Evolutionary conservation across 2,888 invertebrate genomes (phyloP), one percentile per base, ranked within the genome.

Genomic region (Rhaphigaster nebulosa): DNA sequence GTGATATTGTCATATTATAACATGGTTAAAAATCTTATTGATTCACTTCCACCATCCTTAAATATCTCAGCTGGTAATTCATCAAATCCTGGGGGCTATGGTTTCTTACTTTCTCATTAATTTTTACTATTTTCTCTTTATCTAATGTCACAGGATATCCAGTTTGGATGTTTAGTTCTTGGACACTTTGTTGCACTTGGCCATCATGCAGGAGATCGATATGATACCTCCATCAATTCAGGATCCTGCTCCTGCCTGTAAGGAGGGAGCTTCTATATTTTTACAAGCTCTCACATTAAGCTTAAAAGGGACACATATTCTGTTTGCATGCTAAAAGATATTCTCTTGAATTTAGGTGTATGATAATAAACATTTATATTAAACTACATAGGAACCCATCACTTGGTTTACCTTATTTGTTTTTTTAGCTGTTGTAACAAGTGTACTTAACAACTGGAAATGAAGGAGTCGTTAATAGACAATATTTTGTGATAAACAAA

Each of bases 281-380:
- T 65, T 60, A 70, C 60, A 50, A 23, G 76, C 38, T n/a, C 23
- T n/a, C 54, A 84, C 87, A 60, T 87, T 90, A 52, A 56, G 54
- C 15, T 60, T 60, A n/a, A n/a, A 60, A 60, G 60, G n/a, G n/a
- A 60, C 12, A 10, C 13, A n/a, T n/a, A 5, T n/a, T 12, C 26
- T 60, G 1, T 60, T 12, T 60, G n/a, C n/a, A n/a, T 60, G 60
- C 12, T 60, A 10, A n/a, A 29, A 65, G 1, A 65, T 4, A 29
- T 65, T 65, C 13, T 15, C 29, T 65, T 65, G 29, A 65, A 65
- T 65, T 65, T 65, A 65, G 29, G 29, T 65, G 29, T 4, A 65
- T 65, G 29, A 65, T 29, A 29, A 65, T 29, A 65, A 29, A 65
- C 13, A 29, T 65, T 65, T 29, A 65, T 29, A 65, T 29, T 65